Conservation (phyloP, 1,140 invertebrate species). For the Pinna nobilis region DNA sequence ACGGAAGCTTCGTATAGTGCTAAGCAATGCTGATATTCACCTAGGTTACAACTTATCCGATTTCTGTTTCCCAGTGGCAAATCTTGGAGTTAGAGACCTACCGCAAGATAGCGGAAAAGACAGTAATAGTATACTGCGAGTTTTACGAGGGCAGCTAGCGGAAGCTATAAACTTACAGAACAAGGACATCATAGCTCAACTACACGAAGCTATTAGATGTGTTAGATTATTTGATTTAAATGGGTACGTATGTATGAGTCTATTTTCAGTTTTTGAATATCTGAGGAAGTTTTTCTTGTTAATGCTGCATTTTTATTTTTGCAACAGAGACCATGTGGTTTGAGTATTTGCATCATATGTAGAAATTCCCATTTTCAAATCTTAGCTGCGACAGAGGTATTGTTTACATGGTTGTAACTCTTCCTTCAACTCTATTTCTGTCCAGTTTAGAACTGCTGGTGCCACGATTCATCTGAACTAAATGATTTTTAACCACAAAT, state of each 20-base stretch:
- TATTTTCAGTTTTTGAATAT: neutral
- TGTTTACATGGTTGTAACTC: too few species aligned
- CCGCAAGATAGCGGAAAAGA: conserved; percentile 54
- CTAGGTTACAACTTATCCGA: conserved; percentile 47
- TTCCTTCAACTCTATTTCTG: too few species aligned
- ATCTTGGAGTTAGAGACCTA: conserved; percentile 49
- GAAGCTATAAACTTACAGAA: conserved; percentile 92
- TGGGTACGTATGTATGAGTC: conserved; percentile 75
- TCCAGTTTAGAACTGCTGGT: too few species aligned
- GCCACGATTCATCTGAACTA: too few species aligned
- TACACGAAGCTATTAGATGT: conserved; percentile 91
- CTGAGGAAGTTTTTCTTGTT: neutral
- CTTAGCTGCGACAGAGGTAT: too few species aligned
- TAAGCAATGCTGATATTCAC: conserved; percentile 82
- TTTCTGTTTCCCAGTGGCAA: conserved; percentile 26
- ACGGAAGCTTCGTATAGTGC: conserved; percentile 91
- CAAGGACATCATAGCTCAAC: conserved; percentile 86
- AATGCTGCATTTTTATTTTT: neutral
- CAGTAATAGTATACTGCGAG: conserved; percentile 82
- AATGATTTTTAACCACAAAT: too few species aligned
- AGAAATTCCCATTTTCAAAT: too few species aligned
- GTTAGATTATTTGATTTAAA: conserved; percentile 84
- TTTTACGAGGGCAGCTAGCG: conserved; percentile 88
- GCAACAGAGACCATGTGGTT: too few species aligned
- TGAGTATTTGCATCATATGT: too few species aligned